Conservation (phyloP, 1,140 invertebrate species). For the Drosophila subpulchrella region DNA sequence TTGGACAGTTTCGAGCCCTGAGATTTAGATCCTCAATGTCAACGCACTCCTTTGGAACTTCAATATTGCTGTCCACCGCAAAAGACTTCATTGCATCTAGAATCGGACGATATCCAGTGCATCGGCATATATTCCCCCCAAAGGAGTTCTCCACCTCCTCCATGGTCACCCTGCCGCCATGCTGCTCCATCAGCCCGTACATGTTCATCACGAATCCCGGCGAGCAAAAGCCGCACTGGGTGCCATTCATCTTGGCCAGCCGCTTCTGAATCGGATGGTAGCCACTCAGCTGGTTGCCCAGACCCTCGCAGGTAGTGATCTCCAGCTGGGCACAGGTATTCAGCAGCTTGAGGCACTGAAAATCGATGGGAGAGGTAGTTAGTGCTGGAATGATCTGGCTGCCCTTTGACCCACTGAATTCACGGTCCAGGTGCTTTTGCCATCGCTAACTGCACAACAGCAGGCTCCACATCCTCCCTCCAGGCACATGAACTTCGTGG, state of each 20-base stretch:
- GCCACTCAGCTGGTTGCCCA: slow-evolving; percentile 88
- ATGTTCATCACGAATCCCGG: slow-evolving; percentile 95
- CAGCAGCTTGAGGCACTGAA: slow-evolving; percentile 89
- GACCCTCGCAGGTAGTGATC: slow-evolving; percentile 91
- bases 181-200: slow-evolving; percentile 87
- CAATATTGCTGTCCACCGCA: slow-evolving; percentile 88
- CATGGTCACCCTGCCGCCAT: slow-evolving; percentile 86
- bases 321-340: slow-evolving; percentile 90
- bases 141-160: slow-evolving; percentile 91
- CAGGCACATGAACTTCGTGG: slow-evolving; percentile 92
- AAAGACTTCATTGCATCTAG: slow-evolving; percentile 93
- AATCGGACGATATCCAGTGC: slow-evolving; percentile 94
- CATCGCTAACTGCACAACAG: slow-evolving; percentile 87
- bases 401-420: slow-evolving; percentile 88
- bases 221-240: slow-evolving; percentile 93
- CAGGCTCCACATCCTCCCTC: slow-evolving; percentile 94
- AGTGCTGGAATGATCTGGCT: not conserved
- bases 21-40: slow-evolving; percentile 73
- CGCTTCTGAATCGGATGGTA: slow-evolving; percentile 90
- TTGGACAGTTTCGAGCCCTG: slow-evolving; percentile 53
- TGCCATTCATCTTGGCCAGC: slow-evolving; percentile 90
- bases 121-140: slow-evolving; percentile 93
- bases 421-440: slow-evolving; percentile 87
- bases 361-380: slow-evolving; percentile 9
- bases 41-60: slow-evolving; percentile 84